Conservation (phyloP, 2,113 vertebrate species). For the Petrocephalus microphthalmus region DNA sequence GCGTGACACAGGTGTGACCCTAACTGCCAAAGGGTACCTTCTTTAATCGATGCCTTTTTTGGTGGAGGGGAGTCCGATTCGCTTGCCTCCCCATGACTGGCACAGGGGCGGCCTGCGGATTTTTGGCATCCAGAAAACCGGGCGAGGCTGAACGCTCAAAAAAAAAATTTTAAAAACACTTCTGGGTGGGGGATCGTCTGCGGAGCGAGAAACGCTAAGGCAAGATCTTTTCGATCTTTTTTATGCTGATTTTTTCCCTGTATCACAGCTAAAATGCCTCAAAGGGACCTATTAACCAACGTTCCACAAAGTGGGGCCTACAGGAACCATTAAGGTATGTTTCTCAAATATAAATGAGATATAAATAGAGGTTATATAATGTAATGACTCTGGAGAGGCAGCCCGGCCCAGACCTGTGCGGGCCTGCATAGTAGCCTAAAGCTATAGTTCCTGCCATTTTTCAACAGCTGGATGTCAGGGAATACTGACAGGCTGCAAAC, state of each 20-base stretch:
- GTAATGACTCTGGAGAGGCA: neutral
- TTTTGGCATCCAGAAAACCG: neutral
- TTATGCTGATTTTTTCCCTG: neutral
- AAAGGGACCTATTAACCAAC: neutral
- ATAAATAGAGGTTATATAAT: constrained; percentile 5
- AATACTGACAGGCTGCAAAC: neutral
- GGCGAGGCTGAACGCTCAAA: neutral
- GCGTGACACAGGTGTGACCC: neutral
- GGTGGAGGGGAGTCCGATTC: neutral
- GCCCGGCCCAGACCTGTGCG: neutral
- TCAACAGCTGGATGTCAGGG: neutral
- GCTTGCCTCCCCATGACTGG: neutral
- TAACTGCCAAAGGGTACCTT: neutral
- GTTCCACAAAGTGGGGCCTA: neutral
- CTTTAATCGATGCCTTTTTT: neutral
- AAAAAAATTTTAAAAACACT: too few species aligned
- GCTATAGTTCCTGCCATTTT: neutral
- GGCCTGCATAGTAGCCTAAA: neutral
- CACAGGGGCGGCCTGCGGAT: neutral
- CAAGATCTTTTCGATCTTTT: neutral
- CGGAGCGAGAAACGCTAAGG: neutral
- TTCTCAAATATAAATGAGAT: neutral
- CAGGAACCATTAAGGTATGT: neutral
- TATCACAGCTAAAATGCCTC: neutral
- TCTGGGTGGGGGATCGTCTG: neutral